Base-by-base conservation (phyloP, 2,888 invertebrate species). In the Oegoconia quadripuncta region DNA sequence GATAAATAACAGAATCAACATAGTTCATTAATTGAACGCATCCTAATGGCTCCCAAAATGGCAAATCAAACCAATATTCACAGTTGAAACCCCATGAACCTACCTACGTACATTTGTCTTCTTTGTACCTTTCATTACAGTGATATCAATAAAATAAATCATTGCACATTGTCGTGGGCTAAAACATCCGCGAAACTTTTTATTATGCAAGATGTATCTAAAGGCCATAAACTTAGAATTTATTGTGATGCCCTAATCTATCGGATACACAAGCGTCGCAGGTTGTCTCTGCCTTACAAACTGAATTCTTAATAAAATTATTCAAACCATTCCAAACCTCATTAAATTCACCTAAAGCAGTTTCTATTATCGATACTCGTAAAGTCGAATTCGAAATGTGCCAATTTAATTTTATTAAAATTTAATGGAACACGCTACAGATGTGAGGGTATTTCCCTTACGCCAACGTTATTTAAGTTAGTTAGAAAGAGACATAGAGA, bases 181-280 rank as follows among this genome's bases (percentile, higher is more conserved):
- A 59, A 62, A 65, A 59, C 58, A 48, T 50, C 54, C 55, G 66
- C 64, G 37, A 59, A 60, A 60, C 61, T 71, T 72, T 75, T 74
- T 70, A 59, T 59, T 58, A 67, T 63, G 55, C 57, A 55, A 66
- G 49, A 53, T 59, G 40, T 55, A 68, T 74, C 62, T 66, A 61
- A 69, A 64, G 55, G 61, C 69, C 64, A 71, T 74, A 75, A 70
- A 72, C 66, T 60, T 62, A 67, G 65, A 76, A 78, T 78, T 75
- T 73, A 67, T 66, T 60, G 70, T 66, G 69, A 76, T 72, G 68
- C 65, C 61, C 68, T 76, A 76, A 79, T 78, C 75, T 76, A 66
- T 71, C 64, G 65, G 68, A 73, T 73, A 73, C 64, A 64, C n/a
- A n/a, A n/a, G 63, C 66, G 65, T 61, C 68, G 50, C 44, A 64